These are phyloP conservation scores for Anastatus disparis DNA, from an alignment of 1,140 invertebrate species.

Conservation along the genomic window DNA sequence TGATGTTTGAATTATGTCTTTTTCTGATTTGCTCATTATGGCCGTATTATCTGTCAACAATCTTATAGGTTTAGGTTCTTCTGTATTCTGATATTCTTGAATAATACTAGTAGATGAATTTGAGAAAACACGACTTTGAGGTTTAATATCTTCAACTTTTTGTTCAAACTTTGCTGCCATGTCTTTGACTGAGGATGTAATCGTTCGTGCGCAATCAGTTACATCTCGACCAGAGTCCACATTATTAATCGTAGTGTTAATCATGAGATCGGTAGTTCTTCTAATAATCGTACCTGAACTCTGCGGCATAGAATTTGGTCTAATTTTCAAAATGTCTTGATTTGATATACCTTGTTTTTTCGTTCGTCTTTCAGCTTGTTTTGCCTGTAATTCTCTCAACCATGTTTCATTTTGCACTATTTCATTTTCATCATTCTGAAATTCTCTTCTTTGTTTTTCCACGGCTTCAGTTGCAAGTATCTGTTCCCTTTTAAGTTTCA, in stretches of 20 bases:
- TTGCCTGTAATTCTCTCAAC: constrained; percentile 82
- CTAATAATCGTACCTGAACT: constrained; percentile 48
- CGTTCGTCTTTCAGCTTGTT: constrained; percentile 75
- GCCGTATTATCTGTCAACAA: neutral
- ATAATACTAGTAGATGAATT: constrained; percentile 18
- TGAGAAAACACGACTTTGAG: neutral
- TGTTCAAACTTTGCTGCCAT: constrained; percentile 86
- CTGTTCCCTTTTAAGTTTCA: constrained; percentile 81
- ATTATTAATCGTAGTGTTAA: constrained; percentile 49
- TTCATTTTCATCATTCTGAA: constrained; percentile 55
- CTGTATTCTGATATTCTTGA: neutral
- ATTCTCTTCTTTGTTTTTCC: constrained; percentile 51
- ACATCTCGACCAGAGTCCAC: constrained; percentile 54
- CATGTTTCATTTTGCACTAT: constrained; percentile 72
- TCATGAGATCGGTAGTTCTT: constrained; percentile 61
- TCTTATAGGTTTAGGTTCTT: constrained; percentile 7
- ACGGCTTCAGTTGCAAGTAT: constrained; percentile 69
- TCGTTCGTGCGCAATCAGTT: constrained; percentile 55
- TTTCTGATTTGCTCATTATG: neutral
- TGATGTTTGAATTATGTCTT: constrained; percentile 31
- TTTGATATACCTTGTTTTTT: constrained; percentile 64
- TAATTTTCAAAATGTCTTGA: constrained; percentile 55
- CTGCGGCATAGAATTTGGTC: constrained; percentile 37
- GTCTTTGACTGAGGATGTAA: constrained; percentile 75
- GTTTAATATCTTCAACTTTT: constrained; percentile 47